A percentile compares a stretch with the other conserved stretches of the same genome.
Evolutionary conservation across 2,113 vertebrate genomes (phyloP).

Genomic region (Mellivora capensis): DNA sequence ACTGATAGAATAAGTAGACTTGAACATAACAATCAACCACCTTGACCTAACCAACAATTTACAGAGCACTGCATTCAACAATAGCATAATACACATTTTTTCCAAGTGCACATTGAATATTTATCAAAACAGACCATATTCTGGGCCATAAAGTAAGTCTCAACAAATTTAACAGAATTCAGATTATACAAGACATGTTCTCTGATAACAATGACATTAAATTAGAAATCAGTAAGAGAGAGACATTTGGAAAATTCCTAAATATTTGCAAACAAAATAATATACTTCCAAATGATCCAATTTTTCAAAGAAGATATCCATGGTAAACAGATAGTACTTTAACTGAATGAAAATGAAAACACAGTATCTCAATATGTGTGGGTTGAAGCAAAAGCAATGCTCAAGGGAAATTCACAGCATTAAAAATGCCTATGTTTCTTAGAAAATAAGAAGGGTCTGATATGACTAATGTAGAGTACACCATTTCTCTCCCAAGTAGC

Average conservation of each 20-base stretch:
- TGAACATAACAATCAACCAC: background rate
- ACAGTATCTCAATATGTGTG: background rate
- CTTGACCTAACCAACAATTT: background rate
- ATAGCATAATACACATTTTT: background rate
- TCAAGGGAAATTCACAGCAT: background rate
- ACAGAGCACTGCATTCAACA: background rate
- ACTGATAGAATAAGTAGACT: background rate
- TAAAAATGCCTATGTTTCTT: background rate
- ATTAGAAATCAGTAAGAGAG: background rate
- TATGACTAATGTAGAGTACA: background rate
- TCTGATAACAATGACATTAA: background rate
- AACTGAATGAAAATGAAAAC: constrained; percentile 28
- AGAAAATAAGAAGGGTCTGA: background rate
- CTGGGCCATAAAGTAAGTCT: background rate
- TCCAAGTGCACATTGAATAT: background rate
- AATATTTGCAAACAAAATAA: background rate
- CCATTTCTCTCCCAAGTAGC: background rate
- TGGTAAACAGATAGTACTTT: constrained; percentile 25
- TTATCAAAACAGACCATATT: background rate
- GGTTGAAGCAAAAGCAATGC: background rate
- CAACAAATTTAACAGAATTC: background rate
- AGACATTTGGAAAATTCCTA: background rate
- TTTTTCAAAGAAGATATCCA: background rate
- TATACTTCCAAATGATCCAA: background rate
- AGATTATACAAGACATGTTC: background rate